These are phyloP conservation scores for Aptenodytes forsteri DNA, from an alignment of 2,113 vertebrate genomes.

Conservation along the genomic window DNA sequence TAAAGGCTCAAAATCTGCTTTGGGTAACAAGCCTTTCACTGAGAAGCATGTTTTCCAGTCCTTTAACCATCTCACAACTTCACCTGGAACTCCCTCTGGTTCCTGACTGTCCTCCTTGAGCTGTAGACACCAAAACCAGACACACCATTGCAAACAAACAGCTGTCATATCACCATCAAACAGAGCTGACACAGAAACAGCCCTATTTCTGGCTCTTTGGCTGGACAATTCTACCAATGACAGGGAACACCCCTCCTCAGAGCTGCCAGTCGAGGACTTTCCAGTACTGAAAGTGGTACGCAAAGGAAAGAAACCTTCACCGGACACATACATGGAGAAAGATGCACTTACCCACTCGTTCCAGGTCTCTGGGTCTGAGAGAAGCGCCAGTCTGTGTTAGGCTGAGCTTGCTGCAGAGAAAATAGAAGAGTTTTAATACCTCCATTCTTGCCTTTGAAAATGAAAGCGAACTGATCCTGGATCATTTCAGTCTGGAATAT, in stretches of 20 bases:
- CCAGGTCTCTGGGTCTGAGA: slow-evolving; percentile 97
- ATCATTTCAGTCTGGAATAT: slow-evolving; percentile 47
- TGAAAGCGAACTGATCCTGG: slow-evolving; percentile 17
- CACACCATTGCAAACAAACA: background rate
- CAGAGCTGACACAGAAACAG: background rate
- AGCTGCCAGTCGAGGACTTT: background rate
- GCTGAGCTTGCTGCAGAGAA: slow-evolving; percentile 92
- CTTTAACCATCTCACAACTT: background rate
- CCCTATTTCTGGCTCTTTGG: background rate
- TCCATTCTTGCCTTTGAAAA: slow-evolving; percentile 27
- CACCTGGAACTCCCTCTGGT: background rate
- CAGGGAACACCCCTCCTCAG: background rate
- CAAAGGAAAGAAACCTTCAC: background rate
- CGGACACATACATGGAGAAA: background rate
- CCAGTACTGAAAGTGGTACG: background rate
- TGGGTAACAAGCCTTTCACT: background rate
- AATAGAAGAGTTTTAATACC: slow-evolving; percentile 71
- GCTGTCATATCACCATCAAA: background rate
- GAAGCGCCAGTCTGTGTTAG: slow-evolving; percentile 96
- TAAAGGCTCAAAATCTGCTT: background rate
- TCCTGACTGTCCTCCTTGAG: background rate
- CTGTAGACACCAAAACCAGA: background rate
- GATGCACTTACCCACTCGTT: slow-evolving; percentile 91
- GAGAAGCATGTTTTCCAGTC: background rate
- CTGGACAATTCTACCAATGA: background rate